phyloP scores from a whole-genome alignment of 2,888 invertebrate genomes.

The Limnephilus marmoratus region DNA sequence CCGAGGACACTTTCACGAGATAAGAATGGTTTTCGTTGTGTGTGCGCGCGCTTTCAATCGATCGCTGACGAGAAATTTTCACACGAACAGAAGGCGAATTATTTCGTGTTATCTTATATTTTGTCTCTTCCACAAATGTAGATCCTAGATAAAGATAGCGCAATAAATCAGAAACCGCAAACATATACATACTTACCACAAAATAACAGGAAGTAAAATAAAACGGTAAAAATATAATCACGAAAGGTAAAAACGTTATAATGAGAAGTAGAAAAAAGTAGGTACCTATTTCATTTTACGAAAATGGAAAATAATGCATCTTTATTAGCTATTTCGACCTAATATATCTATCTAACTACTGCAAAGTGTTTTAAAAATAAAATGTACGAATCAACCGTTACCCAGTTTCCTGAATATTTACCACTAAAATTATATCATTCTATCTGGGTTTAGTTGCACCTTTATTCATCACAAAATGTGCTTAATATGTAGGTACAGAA shows the following conservation, averaged over 20 bases:
- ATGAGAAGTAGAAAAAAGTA: too few relatives aligned
- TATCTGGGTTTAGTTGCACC: neutral
- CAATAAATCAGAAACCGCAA: neutral
- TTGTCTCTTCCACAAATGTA: neutral
- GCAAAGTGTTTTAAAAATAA: too few relatives aligned
- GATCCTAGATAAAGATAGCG: neutral
- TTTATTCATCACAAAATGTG: neutral
- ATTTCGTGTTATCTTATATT: slow-evolving; percentile 2
- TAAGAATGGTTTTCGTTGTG: slow-evolving; percentile 24
- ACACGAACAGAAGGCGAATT: slow-evolving; percentile 4
- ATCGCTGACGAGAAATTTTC: slow-evolving; percentile 34
- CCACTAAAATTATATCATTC: too few relatives aligned
- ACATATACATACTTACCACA: neutral
- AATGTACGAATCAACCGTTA: too few relatives aligned
- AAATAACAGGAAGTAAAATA: neutral
- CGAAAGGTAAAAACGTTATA: too few relatives aligned
- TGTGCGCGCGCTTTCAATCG: slow-evolving; percentile 59
- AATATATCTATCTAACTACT: too few relatives aligned
- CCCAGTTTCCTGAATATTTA: too few relatives aligned
- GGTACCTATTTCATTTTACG: too few relatives aligned
- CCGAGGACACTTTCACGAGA: neutral
- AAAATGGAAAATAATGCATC: too few relatives aligned
- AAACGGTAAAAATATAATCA: neutral
- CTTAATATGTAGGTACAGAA: neutral
- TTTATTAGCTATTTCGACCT: too few relatives aligned